Evolutionary conservation across 2,888 invertebrate species (phyloP).

Genomic region (Acleris emargana): DNA sequence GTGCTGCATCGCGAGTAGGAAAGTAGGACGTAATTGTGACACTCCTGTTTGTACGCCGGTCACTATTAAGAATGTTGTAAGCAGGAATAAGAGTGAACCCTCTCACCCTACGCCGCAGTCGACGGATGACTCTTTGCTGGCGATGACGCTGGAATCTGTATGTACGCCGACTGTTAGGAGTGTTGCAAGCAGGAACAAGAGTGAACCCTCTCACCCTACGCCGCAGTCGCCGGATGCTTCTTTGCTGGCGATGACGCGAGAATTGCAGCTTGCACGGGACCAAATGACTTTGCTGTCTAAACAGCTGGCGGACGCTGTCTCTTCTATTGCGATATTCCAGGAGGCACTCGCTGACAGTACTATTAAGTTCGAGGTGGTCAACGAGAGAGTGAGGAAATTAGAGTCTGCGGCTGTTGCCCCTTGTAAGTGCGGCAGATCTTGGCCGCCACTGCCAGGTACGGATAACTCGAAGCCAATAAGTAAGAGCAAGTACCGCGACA

Average conservation of each 20-base stretch:
- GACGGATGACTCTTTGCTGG: neutral
- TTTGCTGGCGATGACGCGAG: neutral
- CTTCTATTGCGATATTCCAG: conserved; percentile 1
- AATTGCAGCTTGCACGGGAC: conserved; percentile 1
- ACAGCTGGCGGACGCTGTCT: no score
- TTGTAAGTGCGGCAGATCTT: neutral
- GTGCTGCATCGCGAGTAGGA: no score
- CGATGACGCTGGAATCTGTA: neutral
- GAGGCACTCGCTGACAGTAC: neutral
- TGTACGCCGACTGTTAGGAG: conserved; percentile 9
- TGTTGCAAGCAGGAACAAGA: neutral
- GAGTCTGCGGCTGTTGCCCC: neutral
- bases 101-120: no score
- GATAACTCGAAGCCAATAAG: neutral
- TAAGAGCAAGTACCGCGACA: neutral
- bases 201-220: neutral
- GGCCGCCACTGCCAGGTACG: neutral
- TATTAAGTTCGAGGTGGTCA: neutral
- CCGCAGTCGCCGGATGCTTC: no score
- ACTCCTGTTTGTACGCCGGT: no score
- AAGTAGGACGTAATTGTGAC: no score
- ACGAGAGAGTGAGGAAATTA: neutral
- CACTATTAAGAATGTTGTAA: no score
- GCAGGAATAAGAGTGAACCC: no score
- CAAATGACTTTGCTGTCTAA: conserved; percentile 2